A percentile compares a stretch with the other conserved stretches of the same genome.
phyloP scores from a whole-genome alignment of 2,113 vertebrate genomes.

The Kryptolebias marmoratus region DNA sequence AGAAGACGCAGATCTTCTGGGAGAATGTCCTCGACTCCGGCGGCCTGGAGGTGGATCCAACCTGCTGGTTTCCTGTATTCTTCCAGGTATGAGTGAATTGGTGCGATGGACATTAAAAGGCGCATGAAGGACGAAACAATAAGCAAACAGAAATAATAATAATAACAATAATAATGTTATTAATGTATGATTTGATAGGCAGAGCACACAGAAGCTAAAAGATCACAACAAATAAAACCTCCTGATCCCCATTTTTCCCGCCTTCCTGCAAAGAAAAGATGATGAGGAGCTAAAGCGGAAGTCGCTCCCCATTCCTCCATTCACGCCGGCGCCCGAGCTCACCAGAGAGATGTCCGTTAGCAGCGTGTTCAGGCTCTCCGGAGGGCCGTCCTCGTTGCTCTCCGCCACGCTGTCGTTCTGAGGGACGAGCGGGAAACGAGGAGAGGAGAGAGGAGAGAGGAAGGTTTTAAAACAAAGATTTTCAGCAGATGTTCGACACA shows the following conservation, averaged over 20 bases:
- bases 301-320: too few species aligned
- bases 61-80: constrained; percentile 19
- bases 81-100: constrained; percentile 8
- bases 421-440: constrained; percentile 23
- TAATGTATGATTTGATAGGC: constrained; percentile 37
- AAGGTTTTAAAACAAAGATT: constrained; percentile 1
- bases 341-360: constrained; percentile 94
- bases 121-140: constrained; percentile 52
- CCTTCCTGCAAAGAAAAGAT: constrained; percentile 9
- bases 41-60: not conserved
- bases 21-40: too few species aligned
- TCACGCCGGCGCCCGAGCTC: constrained; percentile 65
- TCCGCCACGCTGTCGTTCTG: constrained; percentile 90
- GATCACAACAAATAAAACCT: constrained; percentile 16
- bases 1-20: too few species aligned
- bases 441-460: constrained; percentile 1
- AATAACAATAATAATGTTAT: constrained; percentile 16
- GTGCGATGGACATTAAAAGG: constrained; percentile 52
- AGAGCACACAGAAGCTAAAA: constrained; percentile 6
- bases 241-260: too few species aligned
- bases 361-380: constrained; percentile 82
- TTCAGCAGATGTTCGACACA: constrained; percentile 46
- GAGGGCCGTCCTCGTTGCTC: constrained; percentile 78
- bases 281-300: not conserved
- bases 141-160: not conserved